These are phyloP conservation scores for Etheostoma nigrum DNA, from an alignment of 2,797 vertebrate species.

Conservation along the genomic window DNA sequence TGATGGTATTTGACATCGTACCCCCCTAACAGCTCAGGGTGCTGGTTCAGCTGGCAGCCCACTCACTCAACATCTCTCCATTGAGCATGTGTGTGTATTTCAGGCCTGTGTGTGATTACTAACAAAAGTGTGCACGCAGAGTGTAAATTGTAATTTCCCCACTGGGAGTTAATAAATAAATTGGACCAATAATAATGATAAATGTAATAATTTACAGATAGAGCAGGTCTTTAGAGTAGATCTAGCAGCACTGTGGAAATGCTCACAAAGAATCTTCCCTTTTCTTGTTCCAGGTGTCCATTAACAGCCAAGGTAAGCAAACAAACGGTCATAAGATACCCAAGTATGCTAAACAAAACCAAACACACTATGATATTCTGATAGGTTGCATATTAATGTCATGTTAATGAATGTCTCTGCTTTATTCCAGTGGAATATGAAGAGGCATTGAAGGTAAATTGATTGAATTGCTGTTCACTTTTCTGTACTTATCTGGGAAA, in stretches of 20 bases:
- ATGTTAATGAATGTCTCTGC: constrained; percentile 28
- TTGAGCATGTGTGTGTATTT: too few relatives aligned
- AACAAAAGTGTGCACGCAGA: too few relatives aligned
- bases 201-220: too few relatives aligned
- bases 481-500: neutral
- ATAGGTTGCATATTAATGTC: neutral
- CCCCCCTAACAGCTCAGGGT: too few relatives aligned
- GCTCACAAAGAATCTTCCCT: neutral
- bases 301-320: constrained; percentile 92
- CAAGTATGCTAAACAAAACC: neutral
- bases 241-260: neutral
- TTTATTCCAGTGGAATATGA: constrained; percentile 91
- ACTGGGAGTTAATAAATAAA: too few relatives aligned
- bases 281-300: constrained; percentile 88
- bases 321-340: neutral
- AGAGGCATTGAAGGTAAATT: constrained; percentile 93
- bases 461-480: neutral
- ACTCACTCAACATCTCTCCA: too few relatives aligned
- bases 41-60: too few relatives aligned
- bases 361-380: neutral
- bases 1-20: too few relatives aligned
- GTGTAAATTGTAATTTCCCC: too few relatives aligned
- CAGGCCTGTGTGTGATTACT: too few relatives aligned
- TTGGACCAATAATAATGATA: too few relatives aligned
- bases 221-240: too few relatives aligned